Conservation (phyloP, 2,113 vertebrate genomes). For the Ptychochromis oligacanthus region DNA sequence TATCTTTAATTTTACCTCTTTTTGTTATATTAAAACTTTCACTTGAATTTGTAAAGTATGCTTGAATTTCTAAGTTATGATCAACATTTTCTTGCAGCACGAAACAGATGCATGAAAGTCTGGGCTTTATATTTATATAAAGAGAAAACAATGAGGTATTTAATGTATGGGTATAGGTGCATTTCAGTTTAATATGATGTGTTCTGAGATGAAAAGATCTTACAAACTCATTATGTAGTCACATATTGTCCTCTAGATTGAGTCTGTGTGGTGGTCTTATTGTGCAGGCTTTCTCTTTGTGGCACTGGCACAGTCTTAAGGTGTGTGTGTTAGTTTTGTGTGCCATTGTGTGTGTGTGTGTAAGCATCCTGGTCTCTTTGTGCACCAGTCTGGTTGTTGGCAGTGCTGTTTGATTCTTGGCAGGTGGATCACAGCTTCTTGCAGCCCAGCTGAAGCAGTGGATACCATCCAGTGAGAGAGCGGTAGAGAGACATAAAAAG, state of each 20-base stretch:
- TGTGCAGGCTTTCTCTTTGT: slow-evolving; percentile 49
- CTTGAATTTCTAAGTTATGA: not conserved
- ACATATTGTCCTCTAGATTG: slow-evolving; percentile 45
- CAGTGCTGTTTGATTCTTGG: slow-evolving; percentile 74
- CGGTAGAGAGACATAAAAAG: slow-evolving; percentile 10
- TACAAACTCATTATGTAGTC: slow-evolving; percentile 55
- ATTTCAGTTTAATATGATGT: slow-evolving; percentile 17
- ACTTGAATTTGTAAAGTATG: not conserved
- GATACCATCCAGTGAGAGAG: slow-evolving; percentile 56
- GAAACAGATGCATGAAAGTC: not conserved
- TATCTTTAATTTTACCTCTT: not conserved
- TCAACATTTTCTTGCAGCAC: slow-evolving; percentile 30
- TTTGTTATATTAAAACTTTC: not conserved
- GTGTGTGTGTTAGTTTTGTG: slow-evolving; percentile 15
- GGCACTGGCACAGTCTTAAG: slow-evolving; percentile 42
- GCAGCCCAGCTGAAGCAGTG: slow-evolving; percentile 66
- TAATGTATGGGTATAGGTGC: no score
- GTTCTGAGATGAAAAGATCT: slow-evolving; percentile 13
- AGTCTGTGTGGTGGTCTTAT: slow-evolving; percentile 55
- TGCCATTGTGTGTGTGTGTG: slow-evolving; percentile 16
- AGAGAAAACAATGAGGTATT: not conserved
- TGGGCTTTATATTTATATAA: not conserved
- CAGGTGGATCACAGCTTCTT: slow-evolving; percentile 78
- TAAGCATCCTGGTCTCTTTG: slow-evolving; percentile 61
- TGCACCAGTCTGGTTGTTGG: slow-evolving; percentile 71